A percentile compares a stretch with the other conserved stretches of the same genome.
Conservation (phyloP, 2,113 vertebrate species). For the Myotis lucifugus region DNA sequence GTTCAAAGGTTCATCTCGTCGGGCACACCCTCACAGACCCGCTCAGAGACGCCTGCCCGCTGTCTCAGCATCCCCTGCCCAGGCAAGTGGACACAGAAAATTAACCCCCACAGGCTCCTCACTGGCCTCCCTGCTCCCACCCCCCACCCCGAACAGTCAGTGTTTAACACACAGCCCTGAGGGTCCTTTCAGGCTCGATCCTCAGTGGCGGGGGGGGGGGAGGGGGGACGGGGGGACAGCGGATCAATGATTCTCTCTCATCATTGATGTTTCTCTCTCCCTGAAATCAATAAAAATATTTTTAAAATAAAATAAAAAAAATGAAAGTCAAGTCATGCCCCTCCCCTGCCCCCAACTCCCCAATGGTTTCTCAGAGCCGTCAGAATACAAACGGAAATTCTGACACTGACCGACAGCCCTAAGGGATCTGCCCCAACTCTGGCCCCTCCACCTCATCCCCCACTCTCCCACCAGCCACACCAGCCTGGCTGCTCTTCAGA, state of each 20-base stretch:
- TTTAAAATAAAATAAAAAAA: background rate
- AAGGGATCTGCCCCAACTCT: background rate
- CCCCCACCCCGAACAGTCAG: rapidly evolving
- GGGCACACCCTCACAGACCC: background rate
- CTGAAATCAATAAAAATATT: no score
- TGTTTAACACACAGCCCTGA: background rate
- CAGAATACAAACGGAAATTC: background rate
- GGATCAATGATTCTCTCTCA: no score
- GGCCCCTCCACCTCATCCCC: background rate
- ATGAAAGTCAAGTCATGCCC: background rate
- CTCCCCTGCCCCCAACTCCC: background rate
- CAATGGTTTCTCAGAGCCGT: background rate
- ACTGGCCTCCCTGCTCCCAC: rapidly evolving
- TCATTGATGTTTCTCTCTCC: no score
- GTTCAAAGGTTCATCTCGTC: background rate
- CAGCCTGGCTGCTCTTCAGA: rapidly evolving
- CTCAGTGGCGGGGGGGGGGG: rapidly evolving
- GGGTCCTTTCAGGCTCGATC: background rate
- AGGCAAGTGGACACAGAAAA: background rate
- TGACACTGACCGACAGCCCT: background rate
- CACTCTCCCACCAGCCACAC: background rate
- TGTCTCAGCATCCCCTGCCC: background rate
- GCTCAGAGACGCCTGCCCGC: background rate
- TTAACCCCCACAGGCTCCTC: background rate
- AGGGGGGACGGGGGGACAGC: no score